Conservation (phyloP, 1,140 invertebrate species). For the Mercenaria mercenaria region DNA sequence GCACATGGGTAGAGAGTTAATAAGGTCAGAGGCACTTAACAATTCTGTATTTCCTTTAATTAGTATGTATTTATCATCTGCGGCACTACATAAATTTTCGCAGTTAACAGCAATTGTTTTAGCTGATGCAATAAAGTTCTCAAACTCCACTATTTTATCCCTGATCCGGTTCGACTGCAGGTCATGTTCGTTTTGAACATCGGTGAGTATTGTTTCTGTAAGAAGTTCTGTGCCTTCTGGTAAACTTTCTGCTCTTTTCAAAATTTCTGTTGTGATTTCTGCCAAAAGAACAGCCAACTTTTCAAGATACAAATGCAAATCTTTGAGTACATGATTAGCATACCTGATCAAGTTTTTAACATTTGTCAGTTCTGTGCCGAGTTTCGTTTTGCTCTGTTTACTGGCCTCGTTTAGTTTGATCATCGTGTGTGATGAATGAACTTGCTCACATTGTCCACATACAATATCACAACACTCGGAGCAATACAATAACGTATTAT, state of each 20-base stretch:
- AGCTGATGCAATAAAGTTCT: conserved; percentile 51
- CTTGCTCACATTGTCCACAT: conserved; percentile 50
- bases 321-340: conserved; percentile 46
- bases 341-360: conserved; percentile 47
- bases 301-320: conserved; percentile 48
- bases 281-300: conserved; percentile 35
- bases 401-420: conserved; percentile 37
- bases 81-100: conserved; percentile 44
- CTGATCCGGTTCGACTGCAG: conserved; percentile 17
- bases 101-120: conserved; percentile 34
- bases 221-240: conserved; percentile 13
- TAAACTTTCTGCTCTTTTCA: conserved; percentile 7
- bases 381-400: not conserved
- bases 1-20: not conserved
- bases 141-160: conserved; percentile 57
- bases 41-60: conserved; percentile 13
- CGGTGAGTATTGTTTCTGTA: not conserved
- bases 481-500: conserved; percentile 21
- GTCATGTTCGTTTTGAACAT: conserved; percentile 40
- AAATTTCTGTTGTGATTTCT: conserved; percentile 42
- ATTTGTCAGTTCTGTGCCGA: not conserved
- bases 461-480: conserved; percentile 8
- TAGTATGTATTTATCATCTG: conserved; percentile 27
- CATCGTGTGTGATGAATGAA: conserved; percentile 35
- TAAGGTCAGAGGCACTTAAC: not conserved